Conservation (phyloP, 2,888 invertebrate genomes). For the Watsonalla cultraria region DNA sequence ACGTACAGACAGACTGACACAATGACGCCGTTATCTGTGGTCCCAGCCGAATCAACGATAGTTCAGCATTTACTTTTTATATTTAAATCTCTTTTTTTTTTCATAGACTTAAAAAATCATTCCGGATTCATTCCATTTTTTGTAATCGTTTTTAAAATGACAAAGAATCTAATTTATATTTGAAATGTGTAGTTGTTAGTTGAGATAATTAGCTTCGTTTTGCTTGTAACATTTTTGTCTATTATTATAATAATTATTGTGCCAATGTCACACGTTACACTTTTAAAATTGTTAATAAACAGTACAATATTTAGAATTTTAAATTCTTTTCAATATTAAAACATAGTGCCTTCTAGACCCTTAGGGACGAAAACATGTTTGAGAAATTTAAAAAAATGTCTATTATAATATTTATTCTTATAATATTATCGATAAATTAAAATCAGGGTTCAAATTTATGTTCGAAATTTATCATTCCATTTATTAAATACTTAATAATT, state of each 20-base stretch:
- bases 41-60: neutral
- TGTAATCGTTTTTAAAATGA: constrained; percentile 16
- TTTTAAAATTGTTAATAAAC: constrained; percentile 23
- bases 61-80: constrained; percentile 4
- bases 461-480: constrained; percentile 62
- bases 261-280: constrained; percentile 33
- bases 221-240: constrained; percentile 8
- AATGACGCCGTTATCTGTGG: neutral
- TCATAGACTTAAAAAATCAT: constrained; percentile 31
- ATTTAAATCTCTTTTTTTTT: constrained; percentile 22
- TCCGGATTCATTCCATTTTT: constrained; percentile 53
- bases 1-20: too few species aligned
- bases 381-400: constrained; percentile 33
- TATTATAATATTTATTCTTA: constrained; percentile 8
- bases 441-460: constrained; percentile 42
- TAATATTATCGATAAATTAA: constrained; percentile 18
- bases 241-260: constrained; percentile 25
- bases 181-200: constrained; percentile 14
- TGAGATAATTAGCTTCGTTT: neutral
- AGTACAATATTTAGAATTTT: constrained; percentile 48
- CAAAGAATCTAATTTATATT: constrained; percentile 21
- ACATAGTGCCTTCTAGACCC: constrained; percentile 51
- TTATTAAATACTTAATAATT: constrained; percentile 4
- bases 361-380: constrained; percentile 31
- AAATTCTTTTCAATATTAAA: constrained; percentile 30